Percentiles rank a stretch among this genome's conserved stretches.
phyloP scores from a whole-genome alignment of 2,797 vertebrate species.

The Pristis pectinata region DNA sequence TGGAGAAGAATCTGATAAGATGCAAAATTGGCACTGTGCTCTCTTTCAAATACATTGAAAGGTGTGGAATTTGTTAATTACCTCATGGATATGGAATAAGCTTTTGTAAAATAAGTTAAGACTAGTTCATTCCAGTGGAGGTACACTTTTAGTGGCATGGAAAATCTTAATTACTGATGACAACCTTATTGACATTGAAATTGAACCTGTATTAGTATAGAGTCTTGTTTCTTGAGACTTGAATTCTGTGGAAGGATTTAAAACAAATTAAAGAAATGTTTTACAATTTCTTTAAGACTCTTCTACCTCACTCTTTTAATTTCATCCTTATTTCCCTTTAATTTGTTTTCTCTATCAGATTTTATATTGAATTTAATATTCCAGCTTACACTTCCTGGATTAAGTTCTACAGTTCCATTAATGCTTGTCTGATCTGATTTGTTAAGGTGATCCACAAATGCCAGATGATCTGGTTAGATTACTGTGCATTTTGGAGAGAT shows the following conservation, averaged over 20 bases:
- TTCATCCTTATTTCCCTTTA: background rate
- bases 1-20: background rate
- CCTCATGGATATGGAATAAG: background rate
- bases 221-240: background rate
- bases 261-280: background rate
- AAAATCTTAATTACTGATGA: background rate
- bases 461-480: background rate
- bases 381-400: background rate
- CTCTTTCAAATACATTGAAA: background rate
- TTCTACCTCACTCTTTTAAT: background rate
- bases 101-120: too few species aligned
- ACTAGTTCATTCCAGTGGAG: background rate
- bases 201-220: background rate
- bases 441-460: background rate
- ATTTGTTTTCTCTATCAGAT: too few species aligned
- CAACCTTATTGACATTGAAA: background rate
- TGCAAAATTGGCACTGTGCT: background rate
- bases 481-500: background rate
- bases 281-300: background rate
- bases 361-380: background rate
- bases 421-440: background rate
- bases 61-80: background rate
- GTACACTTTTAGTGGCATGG: background rate
- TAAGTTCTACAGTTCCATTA: background rate
- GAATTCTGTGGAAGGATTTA: background rate